phyloP scores from a whole-genome alignment of 2,113 vertebrate genomes.

The Apaloderma vittatum region DNA sequence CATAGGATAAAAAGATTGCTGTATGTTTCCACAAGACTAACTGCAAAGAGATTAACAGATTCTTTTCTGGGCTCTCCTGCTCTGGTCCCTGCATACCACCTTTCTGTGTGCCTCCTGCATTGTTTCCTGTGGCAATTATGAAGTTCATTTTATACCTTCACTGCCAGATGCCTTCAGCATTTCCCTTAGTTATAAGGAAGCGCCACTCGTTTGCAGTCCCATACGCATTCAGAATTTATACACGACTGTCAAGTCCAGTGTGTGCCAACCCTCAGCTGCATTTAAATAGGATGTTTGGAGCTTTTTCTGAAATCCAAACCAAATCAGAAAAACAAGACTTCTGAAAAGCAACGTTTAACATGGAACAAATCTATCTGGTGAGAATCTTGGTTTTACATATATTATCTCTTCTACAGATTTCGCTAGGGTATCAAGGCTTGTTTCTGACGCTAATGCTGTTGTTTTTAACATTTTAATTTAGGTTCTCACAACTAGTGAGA shows the following conservation, averaged over 20 bases:
- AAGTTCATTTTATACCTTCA: conserved; percentile 27
- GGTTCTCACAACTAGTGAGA: neutral
- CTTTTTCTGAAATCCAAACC: neutral
- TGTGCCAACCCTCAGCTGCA: conserved; percentile 4
- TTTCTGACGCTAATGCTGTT: conserved; percentile 50
- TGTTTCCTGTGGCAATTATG: conserved; percentile 3
- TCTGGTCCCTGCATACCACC: neutral
- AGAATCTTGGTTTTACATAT: conserved; percentile 23
- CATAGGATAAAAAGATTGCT: neutral
- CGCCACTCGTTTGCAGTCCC: neutral
- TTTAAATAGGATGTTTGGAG: conserved; percentile 12
- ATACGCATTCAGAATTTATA: neutral
- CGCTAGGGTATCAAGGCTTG: conserved; percentile 18
- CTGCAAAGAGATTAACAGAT: neutral
- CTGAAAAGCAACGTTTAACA: conserved; percentile 11
- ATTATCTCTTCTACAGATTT: conserved; percentile 19
- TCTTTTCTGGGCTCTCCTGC: neutral
- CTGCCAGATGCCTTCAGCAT: conserved; percentile 1
- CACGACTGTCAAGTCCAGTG: neutral
- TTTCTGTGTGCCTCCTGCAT: conserved; percentile 2
- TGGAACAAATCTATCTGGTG: neutral
- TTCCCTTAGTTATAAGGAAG: neutral
- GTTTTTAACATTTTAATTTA: conserved; percentile 23
- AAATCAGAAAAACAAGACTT: neutral
- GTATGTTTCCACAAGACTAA: neutral